phyloP scores from a whole-genome alignment of 2,888 invertebrate genomes.

The Steinernema hermaphroditum region DNA sequence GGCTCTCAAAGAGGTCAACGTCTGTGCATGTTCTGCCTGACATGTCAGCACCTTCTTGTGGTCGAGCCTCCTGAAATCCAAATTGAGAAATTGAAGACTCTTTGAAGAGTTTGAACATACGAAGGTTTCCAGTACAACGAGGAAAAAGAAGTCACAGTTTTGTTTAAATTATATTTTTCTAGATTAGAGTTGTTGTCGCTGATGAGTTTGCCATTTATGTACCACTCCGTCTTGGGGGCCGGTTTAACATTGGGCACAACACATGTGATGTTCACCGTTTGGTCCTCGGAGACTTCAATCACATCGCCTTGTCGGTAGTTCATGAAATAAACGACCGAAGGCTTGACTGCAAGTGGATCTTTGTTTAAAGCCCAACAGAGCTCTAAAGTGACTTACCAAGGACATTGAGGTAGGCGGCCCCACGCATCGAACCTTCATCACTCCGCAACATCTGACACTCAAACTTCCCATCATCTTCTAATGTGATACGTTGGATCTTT shows the following conservation, averaged over 20 bases:
- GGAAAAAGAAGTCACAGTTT: slow-evolving; percentile 50
- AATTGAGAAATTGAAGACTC: neutral
- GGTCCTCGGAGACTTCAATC: slow-evolving; percentile 60
- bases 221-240: slow-evolving; percentile 53
- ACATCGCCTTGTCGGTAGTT: slow-evolving; percentile 54
- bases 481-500: slow-evolving; percentile 70
- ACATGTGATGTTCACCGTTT: slow-evolving; percentile 61
- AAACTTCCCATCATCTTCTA: slow-evolving; percentile 90
- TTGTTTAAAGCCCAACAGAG: neutral
- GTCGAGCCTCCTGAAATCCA: slow-evolving; percentile 47
- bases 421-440: slow-evolving; percentile 53
- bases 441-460: slow-evolving; percentile 82
- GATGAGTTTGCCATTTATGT: slow-evolving; percentile 57
- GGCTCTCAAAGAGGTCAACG: slow-evolving; percentile 47
- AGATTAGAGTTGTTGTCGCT: slow-evolving; percentile 46
- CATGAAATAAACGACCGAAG: slow-evolving; percentile 49
- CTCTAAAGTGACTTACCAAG: slow-evolving; percentile 52
- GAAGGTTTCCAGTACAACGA: slow-evolving; percentile 48
- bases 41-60: slow-evolving; percentile 62
- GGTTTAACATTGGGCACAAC: slow-evolving; percentile 60
- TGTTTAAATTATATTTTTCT: slow-evolving; percentile 52
- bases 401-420: slow-evolving; percentile 55
- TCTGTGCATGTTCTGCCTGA: slow-evolving; percentile 56
- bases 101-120: slow-evolving; percentile 31
- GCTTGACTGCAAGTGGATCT: slow-evolving; percentile 53